Base-by-base conservation (phyloP, 2,797 vertebrate genomes). In the Propithecus perrieri region DNA sequence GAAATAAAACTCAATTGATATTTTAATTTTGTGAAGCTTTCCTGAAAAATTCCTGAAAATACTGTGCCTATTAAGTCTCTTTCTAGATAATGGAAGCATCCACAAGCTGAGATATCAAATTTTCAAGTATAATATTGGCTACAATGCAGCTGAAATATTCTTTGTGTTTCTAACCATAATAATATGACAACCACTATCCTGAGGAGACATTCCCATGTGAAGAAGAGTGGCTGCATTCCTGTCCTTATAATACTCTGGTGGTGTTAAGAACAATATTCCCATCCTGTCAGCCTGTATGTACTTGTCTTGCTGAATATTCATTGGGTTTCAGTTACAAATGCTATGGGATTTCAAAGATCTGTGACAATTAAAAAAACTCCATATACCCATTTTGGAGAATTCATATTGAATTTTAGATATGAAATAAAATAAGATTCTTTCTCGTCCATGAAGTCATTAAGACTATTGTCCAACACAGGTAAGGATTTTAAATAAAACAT, bases 401-500 rank as follows among this genome's bases (percentile, higher is more conserved):
- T 71, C 38, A 86, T 81, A 11, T 80, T 93, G n/a, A 72, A 20
- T 95, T 87, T 81, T 79, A 79, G 87, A 69, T 41, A 67, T 43
- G 1, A 72, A 96, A 85, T 85, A 26, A 74, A 95, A 88, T 76
- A 67, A 15, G 20, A 75, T 89, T 63, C 4, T 89, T 96, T 81
- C 5, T 87, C 43, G 81, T 35, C 18, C 5, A 46, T 85, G 85
- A 89, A 85, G 8, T 85, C 46, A 61, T 88, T 85, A 87, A 69
- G n/a, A 92, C 26, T 85, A 57, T 55, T 91, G 20, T 78, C 76
- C 91, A 91, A 85, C 8, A 41, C 8, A 72, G 67, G 57, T 87
- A 35, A 18, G 8, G 79, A 50, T 96, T 88, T 94, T 74, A 92
- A 92, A 87, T 90, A 90, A 93, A 74, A 50, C 76, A 83, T 57